Conservation (phyloP, 2,888 invertebrate genomes). For the Sesia apiformis region DNA sequence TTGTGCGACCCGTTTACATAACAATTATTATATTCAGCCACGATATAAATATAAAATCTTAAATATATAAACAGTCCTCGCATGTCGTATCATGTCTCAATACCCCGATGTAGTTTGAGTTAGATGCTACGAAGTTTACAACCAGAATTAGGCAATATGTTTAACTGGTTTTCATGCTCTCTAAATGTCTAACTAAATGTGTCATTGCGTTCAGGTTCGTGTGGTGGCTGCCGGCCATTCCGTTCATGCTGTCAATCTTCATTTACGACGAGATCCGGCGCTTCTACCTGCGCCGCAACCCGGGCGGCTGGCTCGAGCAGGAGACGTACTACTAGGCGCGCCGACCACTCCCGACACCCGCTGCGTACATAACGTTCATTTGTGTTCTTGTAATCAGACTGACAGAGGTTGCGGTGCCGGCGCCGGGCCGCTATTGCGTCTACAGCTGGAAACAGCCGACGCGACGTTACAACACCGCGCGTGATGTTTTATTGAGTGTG, state of each 20-base stretch:
- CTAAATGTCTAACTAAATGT: slow-evolving; percentile 11
- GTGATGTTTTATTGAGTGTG: slow-evolving; percentile 3
- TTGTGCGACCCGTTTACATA: too few species aligned
- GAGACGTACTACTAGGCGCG: slow-evolving; percentile 96
- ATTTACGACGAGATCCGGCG: slow-evolving; percentile 98
- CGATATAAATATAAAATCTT: too few species aligned
- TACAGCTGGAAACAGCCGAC: slow-evolving; percentile 53
- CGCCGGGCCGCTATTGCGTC: slow-evolving; percentile 3
- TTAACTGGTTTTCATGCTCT: too few species aligned
- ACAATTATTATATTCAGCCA: too few species aligned
- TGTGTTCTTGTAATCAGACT: slow-evolving; percentile 56
- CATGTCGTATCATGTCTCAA: too few species aligned
- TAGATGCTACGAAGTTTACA: too few species aligned
- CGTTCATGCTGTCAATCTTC: slow-evolving; percentile 98
- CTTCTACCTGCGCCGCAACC: slow-evolving; percentile 97
- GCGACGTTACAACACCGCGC: slow-evolving; percentile 69
- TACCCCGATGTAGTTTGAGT: too few species aligned
- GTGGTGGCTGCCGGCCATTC: slow-evolving; percentile 99
- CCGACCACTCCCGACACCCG: slow-evolving; percentile 52
- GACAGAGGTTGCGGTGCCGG: slow-evolving; percentile 55
- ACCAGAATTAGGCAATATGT: too few species aligned
- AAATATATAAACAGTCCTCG: too few species aligned
- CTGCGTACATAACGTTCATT: slow-evolving; percentile 59
- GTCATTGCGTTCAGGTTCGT: slow-evolving; percentile 81
- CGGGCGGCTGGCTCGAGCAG: slow-evolving; percentile 98